Base-by-base conservation (phyloP, 2,797 vertebrate species). In the Coracias cyanogaster region DNA sequence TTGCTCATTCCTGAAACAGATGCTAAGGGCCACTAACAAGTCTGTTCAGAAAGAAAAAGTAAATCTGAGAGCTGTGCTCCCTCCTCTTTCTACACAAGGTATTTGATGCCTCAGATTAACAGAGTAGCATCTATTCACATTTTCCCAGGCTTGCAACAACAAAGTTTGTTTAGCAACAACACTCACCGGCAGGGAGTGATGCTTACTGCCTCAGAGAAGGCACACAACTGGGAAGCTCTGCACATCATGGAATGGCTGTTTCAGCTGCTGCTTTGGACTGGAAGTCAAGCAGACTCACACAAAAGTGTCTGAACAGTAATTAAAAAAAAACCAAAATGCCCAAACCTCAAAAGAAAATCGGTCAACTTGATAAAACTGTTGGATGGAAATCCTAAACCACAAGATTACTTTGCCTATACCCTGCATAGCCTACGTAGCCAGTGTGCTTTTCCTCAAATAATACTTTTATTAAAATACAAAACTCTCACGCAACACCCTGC, bases 111-210 rank as follows among this genome's bases (percentile, higher is more conserved):
- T 80, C 55, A 69, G 33, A 69, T 7, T 14, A 39, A 66, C 18
- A 24, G 18, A 46, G 31, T 31, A 37, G 24, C 19, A 65, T 39
- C 49, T 26, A 60, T 46, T 66, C 14, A 15, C 1, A 0, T 65
- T 70, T 81, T 78, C 10, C 33, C 41, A 48, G 60, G 28, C 46
- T 31, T 35, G 1, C 15, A 48, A 71, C 35, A 49, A 18, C 31
- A 46, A 26, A 1, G 3, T 66, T 15, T 67, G 58, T 24, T 9
- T 31, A 37, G 21, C 26, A 31, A 73, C 39, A 49, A 49, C 45
- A 65, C 14, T 5, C 19, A 22, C 28, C 55, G 69, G 52, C 3
- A 2, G 5, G 8, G 28, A 58, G 21, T 0, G 0, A 49, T 9
- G 43, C 19, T 69, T n/a, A 20, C 28, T 52, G 29, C 46, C 86